Percentiles rank a stretch among this genome's conserved stretches.
phyloP scores from a whole-genome alignment of 2,888 invertebrate species.

The Julus scanicus region DNA sequence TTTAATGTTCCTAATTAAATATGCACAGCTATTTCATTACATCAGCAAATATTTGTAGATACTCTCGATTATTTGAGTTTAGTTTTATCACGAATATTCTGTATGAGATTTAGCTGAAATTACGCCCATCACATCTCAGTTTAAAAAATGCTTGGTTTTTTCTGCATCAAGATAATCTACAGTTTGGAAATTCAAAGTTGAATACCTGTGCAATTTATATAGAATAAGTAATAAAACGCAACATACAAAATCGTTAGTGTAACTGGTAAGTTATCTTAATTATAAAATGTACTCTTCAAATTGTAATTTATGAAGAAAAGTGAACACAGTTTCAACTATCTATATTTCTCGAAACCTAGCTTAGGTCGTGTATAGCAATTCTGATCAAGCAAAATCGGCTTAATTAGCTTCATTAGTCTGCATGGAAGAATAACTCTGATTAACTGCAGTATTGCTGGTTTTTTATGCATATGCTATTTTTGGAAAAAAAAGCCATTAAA shows the following conservation, averaged over 20 bases:
- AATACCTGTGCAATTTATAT: too few species aligned
- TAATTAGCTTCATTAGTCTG: not conserved
- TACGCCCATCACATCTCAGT: not conserved
- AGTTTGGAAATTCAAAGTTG: not conserved
- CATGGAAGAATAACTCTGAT: constrained; percentile 16
- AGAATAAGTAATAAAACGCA: too few species aligned
- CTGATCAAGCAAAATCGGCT: not conserved
- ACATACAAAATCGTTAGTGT: too few species aligned
- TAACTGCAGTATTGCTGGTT: constrained; percentile 1
- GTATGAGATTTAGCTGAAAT: not conserved
- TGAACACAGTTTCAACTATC: not conserved
- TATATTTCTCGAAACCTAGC: not conserved
- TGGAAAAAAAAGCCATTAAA: not conserved
- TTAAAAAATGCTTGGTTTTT: not conserved
- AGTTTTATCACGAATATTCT: not conserved
- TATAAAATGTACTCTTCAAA: too few species aligned
- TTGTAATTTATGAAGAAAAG: not conserved
- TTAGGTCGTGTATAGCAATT: not conserved
- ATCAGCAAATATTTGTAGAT: constrained; percentile 24
- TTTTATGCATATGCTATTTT: constrained; percentile 20
- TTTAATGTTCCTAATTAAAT: not conserved
- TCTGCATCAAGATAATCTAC: too few species aligned
- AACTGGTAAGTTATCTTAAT: too few species aligned
- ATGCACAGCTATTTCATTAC: not conserved
- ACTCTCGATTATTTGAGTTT: not conserved